Conservation (phyloP, 2,113 vertebrate genomes). For the Chaetodon trifascialis region DNA sequence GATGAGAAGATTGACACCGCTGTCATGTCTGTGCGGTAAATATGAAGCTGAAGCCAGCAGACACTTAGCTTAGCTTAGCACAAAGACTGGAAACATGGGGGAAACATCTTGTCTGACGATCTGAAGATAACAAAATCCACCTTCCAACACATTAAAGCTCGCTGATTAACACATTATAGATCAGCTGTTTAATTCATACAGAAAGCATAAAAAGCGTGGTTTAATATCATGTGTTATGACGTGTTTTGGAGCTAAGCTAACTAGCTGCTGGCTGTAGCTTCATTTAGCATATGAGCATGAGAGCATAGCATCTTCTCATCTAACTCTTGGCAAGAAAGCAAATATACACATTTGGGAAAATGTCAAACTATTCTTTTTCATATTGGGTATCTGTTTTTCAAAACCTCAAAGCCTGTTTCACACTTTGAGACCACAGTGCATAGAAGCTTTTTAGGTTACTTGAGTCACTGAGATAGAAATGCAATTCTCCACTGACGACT, state of each 20-base stretch:
- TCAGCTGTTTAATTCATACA: background rate
- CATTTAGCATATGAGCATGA: background rate
- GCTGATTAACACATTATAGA: too few relatives aligned
- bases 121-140: too few relatives aligned
- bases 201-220: background rate
- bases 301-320: background rate
- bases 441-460: background rate
- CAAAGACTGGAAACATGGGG: too few relatives aligned
- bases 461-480: background rate
- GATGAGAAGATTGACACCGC: constrained; percentile 14
- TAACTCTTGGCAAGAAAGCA: background rate
- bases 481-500: background rate
- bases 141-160: too few relatives aligned
- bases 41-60: too few relatives aligned
- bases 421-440: background rate
- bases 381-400: background rate
- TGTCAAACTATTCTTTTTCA: background rate
- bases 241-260: background rate
- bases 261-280: background rate
- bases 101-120: too few relatives aligned
- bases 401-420: background rate
- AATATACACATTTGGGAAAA: background rate
- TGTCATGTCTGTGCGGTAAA: background rate
- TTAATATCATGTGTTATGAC: background rate
- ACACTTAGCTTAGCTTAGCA: too few relatives aligned